Percentiles rank a stretch among this genome's conserved stretches.
Conservation (phyloP, 2,797 vertebrate genomes). For the Emys orbicularis region DNA sequence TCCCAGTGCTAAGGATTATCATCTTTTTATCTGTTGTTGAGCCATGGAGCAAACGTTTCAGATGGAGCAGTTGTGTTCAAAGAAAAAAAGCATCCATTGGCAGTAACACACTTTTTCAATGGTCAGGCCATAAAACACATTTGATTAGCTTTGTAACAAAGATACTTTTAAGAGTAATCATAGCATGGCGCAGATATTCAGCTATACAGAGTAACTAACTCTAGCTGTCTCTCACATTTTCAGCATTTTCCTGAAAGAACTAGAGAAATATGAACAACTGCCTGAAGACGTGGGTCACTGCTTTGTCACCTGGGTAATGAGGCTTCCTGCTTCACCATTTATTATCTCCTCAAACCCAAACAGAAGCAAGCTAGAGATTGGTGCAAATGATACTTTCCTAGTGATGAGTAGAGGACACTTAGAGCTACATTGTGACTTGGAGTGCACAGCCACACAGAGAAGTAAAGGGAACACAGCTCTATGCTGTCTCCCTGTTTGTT, state of each 20-base stretch:
- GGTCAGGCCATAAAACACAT: neutral
- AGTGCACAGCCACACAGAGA: neutral
- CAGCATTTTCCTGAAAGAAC: conserved; percentile 98
- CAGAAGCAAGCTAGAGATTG: neutral
- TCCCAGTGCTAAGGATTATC: neutral
- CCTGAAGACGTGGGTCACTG: conserved; percentile 98
- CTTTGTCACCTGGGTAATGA: conserved; percentile 98
- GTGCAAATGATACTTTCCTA: neutral
- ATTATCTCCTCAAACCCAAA: conserved; percentile 19
- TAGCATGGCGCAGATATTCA: neutral
- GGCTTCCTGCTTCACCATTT: conserved; percentile 48
- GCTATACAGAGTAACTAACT: conserved; percentile 38
- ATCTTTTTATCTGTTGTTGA: neutral
- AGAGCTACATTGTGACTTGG: neutral
- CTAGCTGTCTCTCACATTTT: conserved; percentile 57
- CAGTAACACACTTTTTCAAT: neutral
- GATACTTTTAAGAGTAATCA: conserved; percentile 30
- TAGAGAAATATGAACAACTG: conserved; percentile 98
- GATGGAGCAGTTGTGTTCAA: neutral
- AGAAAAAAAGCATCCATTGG: neutral
- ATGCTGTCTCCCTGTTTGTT: neutral
- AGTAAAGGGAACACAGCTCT: neutral
- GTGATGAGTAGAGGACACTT: neutral
- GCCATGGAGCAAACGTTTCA: neutral
- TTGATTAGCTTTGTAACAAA: neutral